Evolutionary conservation across 2,888 invertebrate species (phyloP).

Genomic region (Ptycholaimellus sp.): DNA sequence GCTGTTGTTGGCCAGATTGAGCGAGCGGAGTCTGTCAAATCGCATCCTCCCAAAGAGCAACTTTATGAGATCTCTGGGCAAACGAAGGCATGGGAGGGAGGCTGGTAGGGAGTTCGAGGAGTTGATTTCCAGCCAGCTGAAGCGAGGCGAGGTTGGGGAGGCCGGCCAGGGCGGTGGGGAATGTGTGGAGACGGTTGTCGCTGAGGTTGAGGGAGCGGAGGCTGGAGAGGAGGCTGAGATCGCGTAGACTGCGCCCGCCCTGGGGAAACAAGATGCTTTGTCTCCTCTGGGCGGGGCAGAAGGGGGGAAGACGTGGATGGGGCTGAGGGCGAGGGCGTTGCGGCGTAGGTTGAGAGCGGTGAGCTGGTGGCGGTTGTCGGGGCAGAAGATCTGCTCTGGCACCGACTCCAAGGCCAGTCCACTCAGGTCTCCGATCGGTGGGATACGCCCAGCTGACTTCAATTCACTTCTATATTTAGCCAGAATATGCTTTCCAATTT

Average conservation of each 20-base stretch:
- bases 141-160: conserved; percentile 11
- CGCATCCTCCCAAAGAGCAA: not conserved
- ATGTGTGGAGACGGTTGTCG: conserved; percentile 27
- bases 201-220: conserved; percentile 29
- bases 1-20: conserved; percentile 16
- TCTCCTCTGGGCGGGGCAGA: not conserved
- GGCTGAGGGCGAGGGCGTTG: conserved; percentile 22
- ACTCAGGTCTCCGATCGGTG: conserved; percentile 29
- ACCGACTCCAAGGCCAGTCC: conserved; percentile 30
- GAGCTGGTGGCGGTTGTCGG: conserved; percentile 14
- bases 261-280: conserved; percentile 1
- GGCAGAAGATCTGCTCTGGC: conserved; percentile 29
- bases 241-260: conserved; percentile 29
- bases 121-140: conserved; percentile 13
- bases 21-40: not conserved
- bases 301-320: too few relatives aligned
- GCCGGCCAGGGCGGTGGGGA: conserved; percentile 26
- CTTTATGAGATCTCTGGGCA: too few relatives aligned
- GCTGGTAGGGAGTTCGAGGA: conserved; percentile 22
- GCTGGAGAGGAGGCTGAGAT: conserved; percentile 26
- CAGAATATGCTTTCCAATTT: too few relatives aligned
- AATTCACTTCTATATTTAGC: conserved; percentile 2
- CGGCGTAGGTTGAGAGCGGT: conserved; percentile 28
- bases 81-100: conserved; percentile 14
- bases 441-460: conserved; percentile 28